These are phyloP conservation scores for Saccostrea cuccullata DNA, from an alignment of 1,140 invertebrate genomes.

Conservation along the genomic window DNA sequence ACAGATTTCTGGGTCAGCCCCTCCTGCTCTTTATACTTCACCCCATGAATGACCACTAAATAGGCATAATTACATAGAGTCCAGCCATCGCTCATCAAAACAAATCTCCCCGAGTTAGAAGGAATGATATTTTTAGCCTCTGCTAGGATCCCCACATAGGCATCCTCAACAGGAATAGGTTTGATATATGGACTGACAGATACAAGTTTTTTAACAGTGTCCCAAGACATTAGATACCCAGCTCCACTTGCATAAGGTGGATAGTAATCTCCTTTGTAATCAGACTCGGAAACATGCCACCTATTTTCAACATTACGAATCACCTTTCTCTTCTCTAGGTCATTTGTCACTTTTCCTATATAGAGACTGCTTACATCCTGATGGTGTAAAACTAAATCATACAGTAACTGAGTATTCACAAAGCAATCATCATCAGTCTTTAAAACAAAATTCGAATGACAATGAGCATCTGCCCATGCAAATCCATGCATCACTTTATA, in stretches of 20 bases:
- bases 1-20: conserved; percentile 57
- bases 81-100: conserved; percentile 60
- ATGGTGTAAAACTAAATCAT: conserved; percentile 64
- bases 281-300: conserved; percentile 64
- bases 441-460: conserved; percentile 62
- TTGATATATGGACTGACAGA: conserved; percentile 61
- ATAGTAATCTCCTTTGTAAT: conserved; percentile 62
- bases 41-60: conserved; percentile 66
- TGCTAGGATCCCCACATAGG: conserved; percentile 68
- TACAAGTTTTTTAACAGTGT: conserved; percentile 65
- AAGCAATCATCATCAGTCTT: conserved; percentile 75
- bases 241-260: conserved; percentile 70
- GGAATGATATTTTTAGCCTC: conserved; percentile 60
- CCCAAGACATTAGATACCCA: conserved; percentile 68
- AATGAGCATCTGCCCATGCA: conserved; percentile 60
- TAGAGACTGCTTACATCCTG: conserved; percentile 62
- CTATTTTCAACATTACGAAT: conserved; percentile 59
- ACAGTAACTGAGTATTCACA: conserved; percentile 67
- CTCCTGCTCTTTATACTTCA: conserved; percentile 56
- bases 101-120: conserved; percentile 63
- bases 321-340: conserved; percentile 58
- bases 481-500: conserved; percentile 70
- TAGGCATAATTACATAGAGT: conserved; percentile 70
- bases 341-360: conserved; percentile 64
- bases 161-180: conserved; percentile 71